phyloP scores from a whole-genome alignment of 2,113 vertebrate species.

The Speoplatyrhinus poulsoni region DNA sequence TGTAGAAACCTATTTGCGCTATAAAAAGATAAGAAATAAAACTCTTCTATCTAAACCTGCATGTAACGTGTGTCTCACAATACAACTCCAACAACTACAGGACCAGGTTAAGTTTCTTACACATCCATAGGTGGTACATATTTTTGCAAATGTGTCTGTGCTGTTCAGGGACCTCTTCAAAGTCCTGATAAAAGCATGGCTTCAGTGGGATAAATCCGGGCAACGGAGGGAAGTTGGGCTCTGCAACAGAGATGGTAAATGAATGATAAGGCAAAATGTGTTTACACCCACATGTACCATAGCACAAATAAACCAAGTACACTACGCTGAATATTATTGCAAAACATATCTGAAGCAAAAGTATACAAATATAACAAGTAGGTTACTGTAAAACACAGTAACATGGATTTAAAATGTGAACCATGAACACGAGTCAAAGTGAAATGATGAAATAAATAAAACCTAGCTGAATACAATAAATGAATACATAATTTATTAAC shows the following conservation, averaged over 20 bases:
- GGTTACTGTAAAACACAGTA: too few relatives aligned
- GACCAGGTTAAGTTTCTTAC: constrained; percentile 79
- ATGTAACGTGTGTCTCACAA: not conserved
- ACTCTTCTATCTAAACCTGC: not conserved
- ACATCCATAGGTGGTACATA: constrained; percentile 97
- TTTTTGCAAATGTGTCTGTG: constrained; percentile 93
- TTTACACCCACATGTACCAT: not conserved
- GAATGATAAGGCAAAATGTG: not conserved
- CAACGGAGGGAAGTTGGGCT: constrained; percentile 95
- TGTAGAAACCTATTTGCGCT: too few relatives aligned
- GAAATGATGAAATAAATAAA: too few relatives aligned
- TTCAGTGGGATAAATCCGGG: constrained; percentile 93
- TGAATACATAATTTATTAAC: too few relatives aligned
- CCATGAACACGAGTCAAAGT: too few relatives aligned
- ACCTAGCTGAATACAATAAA: too few relatives aligned
- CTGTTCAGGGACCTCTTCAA: constrained; percentile 93
- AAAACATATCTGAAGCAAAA: too few relatives aligned
- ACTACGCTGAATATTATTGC: too few relatives aligned
- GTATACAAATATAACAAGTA: too few relatives aligned
- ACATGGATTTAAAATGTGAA: too few relatives aligned
- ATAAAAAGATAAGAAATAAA: too few relatives aligned
- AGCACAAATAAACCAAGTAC: too few relatives aligned
- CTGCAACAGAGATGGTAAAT: constrained; percentile 63
- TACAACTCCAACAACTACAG: not conserved
- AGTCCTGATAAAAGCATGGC: constrained; percentile 98